These are phyloP conservation scores for Eugnorisma glareosa DNA, from an alignment of 2,888 invertebrate genomes.

Conservation along the genomic window DNA sequence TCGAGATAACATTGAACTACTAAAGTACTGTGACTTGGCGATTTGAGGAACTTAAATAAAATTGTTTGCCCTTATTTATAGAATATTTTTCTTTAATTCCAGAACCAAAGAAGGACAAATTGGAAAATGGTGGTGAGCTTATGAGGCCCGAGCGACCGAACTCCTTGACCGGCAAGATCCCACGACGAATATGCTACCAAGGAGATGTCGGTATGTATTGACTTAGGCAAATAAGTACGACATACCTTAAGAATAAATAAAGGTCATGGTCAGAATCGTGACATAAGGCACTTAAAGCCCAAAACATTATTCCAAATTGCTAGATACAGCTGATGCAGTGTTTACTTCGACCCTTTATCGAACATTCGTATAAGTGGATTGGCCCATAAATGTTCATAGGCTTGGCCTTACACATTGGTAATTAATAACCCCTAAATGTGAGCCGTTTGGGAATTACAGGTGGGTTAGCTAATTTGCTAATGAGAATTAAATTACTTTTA, in stretches of 20 bases:
- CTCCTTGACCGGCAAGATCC: conserved; percentile 94
- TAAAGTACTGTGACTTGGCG: conserved; percentile 10
- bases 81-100: conserved; percentile 84
- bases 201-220: conserved; percentile 91
- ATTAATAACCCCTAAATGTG: conserved; percentile 38
- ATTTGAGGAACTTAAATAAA: background rate
- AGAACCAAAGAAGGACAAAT: conserved; percentile 98
- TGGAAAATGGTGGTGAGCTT: conserved; percentile 92
- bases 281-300: conserved; percentile 1
- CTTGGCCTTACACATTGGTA: conserved; percentile 28
- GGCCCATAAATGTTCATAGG: conserved; percentile 33
- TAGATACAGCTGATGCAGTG: conserved; percentile 19
- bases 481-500: conserved; percentile 32
- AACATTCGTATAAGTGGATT: conserved; percentile 37
- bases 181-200: conserved; percentile 95
- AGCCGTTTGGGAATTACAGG: conserved; percentile 41
- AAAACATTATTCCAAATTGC: conserved; percentile 31
- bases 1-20: conserved; percentile 14
- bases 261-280: conserved; percentile 21
- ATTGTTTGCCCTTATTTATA: conserved; percentile 8
- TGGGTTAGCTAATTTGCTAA: conserved; percentile 40
- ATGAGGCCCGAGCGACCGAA: conserved; percentile 95
- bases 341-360: conserved; percentile 28
- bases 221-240: background rate
- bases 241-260: background rate